phyloP scores from a whole-genome alignment of 2,113 vertebrate genomes.

The Oryzias javanicus region DNA sequence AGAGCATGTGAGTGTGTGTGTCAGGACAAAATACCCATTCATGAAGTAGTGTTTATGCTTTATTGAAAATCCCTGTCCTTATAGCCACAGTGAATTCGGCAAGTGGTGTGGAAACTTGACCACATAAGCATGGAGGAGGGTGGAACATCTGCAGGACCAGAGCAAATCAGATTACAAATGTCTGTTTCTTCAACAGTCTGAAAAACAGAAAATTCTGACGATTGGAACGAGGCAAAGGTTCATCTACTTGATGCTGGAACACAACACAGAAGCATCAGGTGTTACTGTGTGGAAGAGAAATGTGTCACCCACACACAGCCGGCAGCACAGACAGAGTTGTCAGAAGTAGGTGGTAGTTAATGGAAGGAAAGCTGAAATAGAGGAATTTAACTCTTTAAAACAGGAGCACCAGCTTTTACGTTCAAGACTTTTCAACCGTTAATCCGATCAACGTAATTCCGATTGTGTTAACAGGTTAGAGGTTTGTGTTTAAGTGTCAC shows the following conservation, averaged over 20 bases:
- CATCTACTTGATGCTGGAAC: constrained; percentile 20
- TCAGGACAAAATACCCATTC: constrained; percentile 26
- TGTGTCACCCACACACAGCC: constrained; percentile 33
- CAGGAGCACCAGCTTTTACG: too few relatives aligned
- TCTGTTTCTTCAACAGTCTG: constrained; percentile 1
- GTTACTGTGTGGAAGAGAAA: constrained; percentile 45
- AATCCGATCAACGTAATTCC: too few relatives aligned
- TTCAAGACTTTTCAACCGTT: too few relatives aligned
- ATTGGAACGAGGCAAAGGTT: constrained; percentile 7
- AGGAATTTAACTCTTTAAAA: constrained; percentile 15
- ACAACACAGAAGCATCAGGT: constrained; percentile 52
- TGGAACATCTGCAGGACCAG: constrained; percentile 29
- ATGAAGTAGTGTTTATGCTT: constrained; percentile 33
- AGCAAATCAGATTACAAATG: constrained; percentile 12
- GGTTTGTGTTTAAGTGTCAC: too few relatives aligned
- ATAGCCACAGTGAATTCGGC: constrained; percentile 44
- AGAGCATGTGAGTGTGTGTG: constrained; percentile 16
- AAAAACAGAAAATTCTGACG: constrained; percentile 14
- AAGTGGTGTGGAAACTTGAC: constrained; percentile 33
- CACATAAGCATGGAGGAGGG: constrained; percentile 38
- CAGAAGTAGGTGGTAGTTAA: constrained; percentile 30
- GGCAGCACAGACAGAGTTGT: constrained; percentile 35
- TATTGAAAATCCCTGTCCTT: constrained; percentile 8
- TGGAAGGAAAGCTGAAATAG: constrained; percentile 28
- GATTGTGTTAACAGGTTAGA: too few relatives aligned